Conservation (phyloP, 2,797 vertebrate species). For the Sebastes matsubarae region DNA sequence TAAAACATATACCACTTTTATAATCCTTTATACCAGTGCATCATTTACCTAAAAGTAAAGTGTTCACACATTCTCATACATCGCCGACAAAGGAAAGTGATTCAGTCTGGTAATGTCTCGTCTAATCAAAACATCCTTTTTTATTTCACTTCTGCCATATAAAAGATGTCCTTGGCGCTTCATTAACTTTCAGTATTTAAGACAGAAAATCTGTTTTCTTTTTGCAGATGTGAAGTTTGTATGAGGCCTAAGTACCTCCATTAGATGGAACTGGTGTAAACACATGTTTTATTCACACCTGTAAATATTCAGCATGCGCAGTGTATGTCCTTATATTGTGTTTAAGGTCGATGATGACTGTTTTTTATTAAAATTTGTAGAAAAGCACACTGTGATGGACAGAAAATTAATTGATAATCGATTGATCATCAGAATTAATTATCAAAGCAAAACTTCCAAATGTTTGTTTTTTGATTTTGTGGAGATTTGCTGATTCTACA, state of each 20-base stretch:
- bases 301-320: neutral
- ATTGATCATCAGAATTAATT: too few relatives aligned
- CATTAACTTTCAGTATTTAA: conserved; percentile 48
- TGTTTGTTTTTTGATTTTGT: neutral
- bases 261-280: neutral
- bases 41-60: conserved; percentile 29
- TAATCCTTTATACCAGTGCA: conserved; percentile 2
- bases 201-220: neutral
- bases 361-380: neutral
- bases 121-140: conserved; percentile 47
- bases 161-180: conserved; percentile 62
- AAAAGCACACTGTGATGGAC: neutral
- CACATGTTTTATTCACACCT: neutral
- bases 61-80: conserved; percentile 20
- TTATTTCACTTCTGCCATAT: conserved; percentile 22
- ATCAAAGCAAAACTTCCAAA: too few relatives aligned
- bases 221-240: conserved; percentile 12
- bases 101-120: conserved; percentile 38
- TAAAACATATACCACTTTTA: conserved; percentile 10
- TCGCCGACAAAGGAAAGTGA: conserved; percentile 28
- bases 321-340: neutral
- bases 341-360: neutral
- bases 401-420: too few relatives aligned
- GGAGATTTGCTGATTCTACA: neutral
- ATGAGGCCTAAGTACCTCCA: conserved; percentile 34